Base-by-base conservation (phyloP, 2,113 vertebrate genomes). In the Scomber scombrus region DNA sequence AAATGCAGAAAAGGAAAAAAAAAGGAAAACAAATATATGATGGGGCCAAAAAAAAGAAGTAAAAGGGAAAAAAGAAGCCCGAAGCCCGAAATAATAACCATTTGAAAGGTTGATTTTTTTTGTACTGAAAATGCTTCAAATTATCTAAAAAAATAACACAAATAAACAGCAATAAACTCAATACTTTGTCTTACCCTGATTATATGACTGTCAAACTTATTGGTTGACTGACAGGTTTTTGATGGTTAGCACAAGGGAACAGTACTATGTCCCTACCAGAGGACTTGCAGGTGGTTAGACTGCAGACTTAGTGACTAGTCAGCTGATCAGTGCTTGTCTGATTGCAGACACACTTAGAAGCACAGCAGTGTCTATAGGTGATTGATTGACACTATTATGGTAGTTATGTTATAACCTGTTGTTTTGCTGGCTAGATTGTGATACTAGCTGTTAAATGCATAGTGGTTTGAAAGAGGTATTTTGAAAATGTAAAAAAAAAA, bases 331-430 rank as follows among this genome's bases (percentile, higher is more conserved):
- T 61, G 79, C 11, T 46, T 26, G 29, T 66, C 67, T 82, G 63
- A 65, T 60, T 72, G 16, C 49, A 57, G 49, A 19, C 50, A 46
- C 50, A 46, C 50, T 19, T 12, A 65, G 26, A 21, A 65, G 62
- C 21, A 13, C 60, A 81, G 61, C 55, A 60, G 71, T 71, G 31
- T 34, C 0, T 34, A 43, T 40, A 29, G 34, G 49, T 8, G 14
- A 16, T 61, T 70, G 26, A 71, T 71, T 78, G 69, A 65, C 75
- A 75, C 75, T 45, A 58, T 60, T 74, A 60, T 14, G 5, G 46
- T 61, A 51, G 58, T 60, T 18, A 65, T 34, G 47, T 29, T 54
- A 52, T 58, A 23, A 23, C 23, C 23, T 26, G 23, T 26, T 26
- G 23, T 26, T 26, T 26, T 26, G 62, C 49, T 31, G n/a, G 8